A percentile compares a stretch with the other conserved stretches of the same genome.
phyloP scores from a whole-genome alignment of 2,113 vertebrate species.

The Eulacestoma nigropectus region DNA sequence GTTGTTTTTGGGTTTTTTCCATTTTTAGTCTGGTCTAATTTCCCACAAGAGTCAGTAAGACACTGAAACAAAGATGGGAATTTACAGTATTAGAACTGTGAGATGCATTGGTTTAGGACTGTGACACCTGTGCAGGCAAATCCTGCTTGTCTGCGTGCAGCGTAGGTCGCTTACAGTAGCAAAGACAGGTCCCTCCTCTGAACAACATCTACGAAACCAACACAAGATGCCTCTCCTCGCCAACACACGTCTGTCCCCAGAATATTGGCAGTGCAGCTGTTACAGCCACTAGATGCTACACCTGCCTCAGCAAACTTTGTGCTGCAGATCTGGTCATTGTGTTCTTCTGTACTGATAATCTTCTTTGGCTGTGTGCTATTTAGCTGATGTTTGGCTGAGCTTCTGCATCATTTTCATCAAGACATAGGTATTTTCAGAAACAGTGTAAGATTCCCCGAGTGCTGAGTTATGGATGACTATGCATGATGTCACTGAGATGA shows the following conservation, averaged over 20 bases:
- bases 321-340: background rate
- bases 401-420: background rate
- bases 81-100: background rate
- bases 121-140: background rate
- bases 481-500: background rate
- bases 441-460: background rate
- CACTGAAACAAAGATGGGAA: background rate
- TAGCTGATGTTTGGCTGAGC: background rate
- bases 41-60: background rate
- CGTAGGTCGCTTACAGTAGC: fast-evolving
- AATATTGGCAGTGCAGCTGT: background rate
- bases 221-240: background rate
- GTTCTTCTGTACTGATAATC: background rate
- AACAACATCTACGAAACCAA: background rate
- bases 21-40: background rate
- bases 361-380: background rate
- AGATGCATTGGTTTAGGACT: background rate
- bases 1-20: background rate
- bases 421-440: background rate
- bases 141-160: background rate
- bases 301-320: background rate
- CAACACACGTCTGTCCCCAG: fast-evolving
- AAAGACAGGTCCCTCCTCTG: background rate
- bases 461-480: background rate
- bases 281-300: background rate